phyloP scores from a whole-genome alignment of 2,797 vertebrate species.

The Calcarius lapponicus region DNA sequence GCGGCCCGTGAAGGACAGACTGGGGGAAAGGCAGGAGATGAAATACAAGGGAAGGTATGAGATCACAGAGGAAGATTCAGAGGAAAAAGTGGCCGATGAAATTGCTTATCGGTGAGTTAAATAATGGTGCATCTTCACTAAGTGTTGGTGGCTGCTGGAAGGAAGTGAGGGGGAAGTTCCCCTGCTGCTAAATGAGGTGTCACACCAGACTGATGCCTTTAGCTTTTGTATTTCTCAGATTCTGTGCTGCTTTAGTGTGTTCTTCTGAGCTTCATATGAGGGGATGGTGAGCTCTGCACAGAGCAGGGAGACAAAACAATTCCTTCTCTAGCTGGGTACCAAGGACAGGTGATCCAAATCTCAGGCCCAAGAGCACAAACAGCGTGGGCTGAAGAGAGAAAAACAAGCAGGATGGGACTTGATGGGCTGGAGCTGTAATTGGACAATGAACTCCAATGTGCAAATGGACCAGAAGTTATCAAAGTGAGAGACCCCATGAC shows the following conservation, averaged over 20 bases:
- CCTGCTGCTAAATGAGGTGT: background rate
- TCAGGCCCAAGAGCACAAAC: background rate
- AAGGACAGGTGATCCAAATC: background rate
- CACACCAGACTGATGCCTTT: background rate
- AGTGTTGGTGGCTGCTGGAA: background rate
- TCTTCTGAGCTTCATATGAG: background rate
- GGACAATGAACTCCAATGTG: background rate
- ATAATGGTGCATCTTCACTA: background rate
- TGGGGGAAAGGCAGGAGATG: constrained; percentile 90
- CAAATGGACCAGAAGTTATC: background rate
- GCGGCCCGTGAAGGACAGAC: constrained; percentile 83
- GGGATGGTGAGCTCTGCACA: background rate
- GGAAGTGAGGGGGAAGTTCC: fast-evolving
- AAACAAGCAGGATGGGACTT: background rate
- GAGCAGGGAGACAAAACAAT: background rate
- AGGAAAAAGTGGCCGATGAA: constrained; percentile 90
- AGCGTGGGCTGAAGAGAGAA: background rate
- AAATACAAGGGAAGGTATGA: constrained; percentile 88
- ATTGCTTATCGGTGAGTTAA: constrained; percentile 87
- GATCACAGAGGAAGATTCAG: constrained; percentile 87
- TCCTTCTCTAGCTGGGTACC: background rate
- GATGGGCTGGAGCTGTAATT: background rate
- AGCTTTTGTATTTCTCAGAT: background rate
- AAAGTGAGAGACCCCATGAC: background rate
- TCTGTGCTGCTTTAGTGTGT: background rate